Evolutionary conservation across 2,888 invertebrate species (phyloP), one percentile per base, ranked within the genome.

Genomic region (Cyaniris semiargus): DNA sequence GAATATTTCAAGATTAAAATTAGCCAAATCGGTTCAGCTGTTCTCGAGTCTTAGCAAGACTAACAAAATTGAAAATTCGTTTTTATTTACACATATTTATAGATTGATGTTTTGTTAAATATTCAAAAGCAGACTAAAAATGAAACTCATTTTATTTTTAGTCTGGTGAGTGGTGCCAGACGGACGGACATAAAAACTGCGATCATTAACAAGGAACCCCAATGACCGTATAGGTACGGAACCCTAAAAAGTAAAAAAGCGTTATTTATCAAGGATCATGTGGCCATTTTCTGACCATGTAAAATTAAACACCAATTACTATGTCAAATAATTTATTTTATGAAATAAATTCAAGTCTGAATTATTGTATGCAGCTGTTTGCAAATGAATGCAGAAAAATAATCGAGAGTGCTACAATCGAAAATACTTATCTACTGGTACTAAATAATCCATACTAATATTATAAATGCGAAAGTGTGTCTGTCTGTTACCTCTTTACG

Each of bases 291-390:
- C 1, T 53, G 74, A 18, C 18, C 74, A 13, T 27, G 44, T 66
- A 27, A 31, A 66, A 66, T 66, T 66, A 72, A 72, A 38, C 13
- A 44, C 27, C 74, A 74, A 74, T 74, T 74, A 74, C 18, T 0
- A 15, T 74, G 74, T 74, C 74, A 53, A 74, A 27, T 53, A 53
- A 53, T 74, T 74, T 74, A 74, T 74, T 74, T 74, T n/a, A 74
- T 48, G 18, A 74, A 53, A 74, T 74, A 27, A 74, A 74, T 53
- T 48, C 15, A 15, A 18, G 18, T 18, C 44, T 48, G 44, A 53
- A 27, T 27, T 66, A 53, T 48, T 53, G 21, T 23, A 15, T 27
- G 27, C 74, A 48, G 38, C 7, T 48, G 74, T 27, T 53, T 10
- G 38, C n/a, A 38, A 38, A 27, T 66, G 15, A 27, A 31, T 31